A percentile compares a stretch with the other conserved stretches of the same genome.
phyloP scores from a whole-genome alignment of 2,888 invertebrate species.

The Mythimna vitellina region DNA sequence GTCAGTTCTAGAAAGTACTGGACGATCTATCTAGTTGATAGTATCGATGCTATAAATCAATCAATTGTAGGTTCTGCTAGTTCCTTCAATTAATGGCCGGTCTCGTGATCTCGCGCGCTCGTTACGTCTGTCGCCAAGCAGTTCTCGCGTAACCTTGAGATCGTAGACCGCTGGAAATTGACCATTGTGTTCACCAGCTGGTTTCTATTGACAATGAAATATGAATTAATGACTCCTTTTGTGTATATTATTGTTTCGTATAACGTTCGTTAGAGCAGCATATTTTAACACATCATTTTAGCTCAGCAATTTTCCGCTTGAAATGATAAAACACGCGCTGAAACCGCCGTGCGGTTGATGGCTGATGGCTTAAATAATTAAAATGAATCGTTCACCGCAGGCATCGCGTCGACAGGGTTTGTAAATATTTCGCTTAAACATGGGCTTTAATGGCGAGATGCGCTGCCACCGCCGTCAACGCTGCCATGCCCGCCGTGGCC shows the following conservation, averaged over 20 bases:
- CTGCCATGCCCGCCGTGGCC: conserved; percentile 23
- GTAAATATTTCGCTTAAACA: conserved; percentile 39
- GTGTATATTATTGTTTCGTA: conserved; percentile 3
- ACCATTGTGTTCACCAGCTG: conserved; percentile 44
- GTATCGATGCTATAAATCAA: conserved; percentile 40
- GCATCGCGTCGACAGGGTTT: conserved; percentile 23
- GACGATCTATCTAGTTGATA: conserved; percentile 16
- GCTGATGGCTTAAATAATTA: conserved; percentile 45
- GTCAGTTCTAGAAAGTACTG: conserved; percentile 12
- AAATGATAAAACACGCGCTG: conserved; percentile 14
- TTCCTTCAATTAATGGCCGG: conserved; percentile 47
- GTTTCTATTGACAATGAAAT: conserved; percentile 19
- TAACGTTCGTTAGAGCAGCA: neutral
- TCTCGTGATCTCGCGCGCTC: conserved; percentile 48
- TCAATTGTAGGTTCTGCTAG: conserved; percentile 37
- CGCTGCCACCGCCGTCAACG: conserved; percentile 21
- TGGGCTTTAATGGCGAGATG: conserved; percentile 40
- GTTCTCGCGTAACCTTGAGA: conserved; percentile 32
- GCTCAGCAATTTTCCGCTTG: conserved; percentile 20
- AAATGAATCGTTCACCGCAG: conserved; percentile 25
- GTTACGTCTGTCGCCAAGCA: conserved; percentile 36
- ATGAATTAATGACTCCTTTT: conserved; percentile 13
- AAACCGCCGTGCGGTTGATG: conserved; percentile 9
- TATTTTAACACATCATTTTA: conserved; percentile 20
- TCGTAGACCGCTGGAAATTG: conserved; percentile 27